phyloP scores from a whole-genome alignment of 2,113 vertebrate genomes.

The Phalacrocorax aristotelis region DNA sequence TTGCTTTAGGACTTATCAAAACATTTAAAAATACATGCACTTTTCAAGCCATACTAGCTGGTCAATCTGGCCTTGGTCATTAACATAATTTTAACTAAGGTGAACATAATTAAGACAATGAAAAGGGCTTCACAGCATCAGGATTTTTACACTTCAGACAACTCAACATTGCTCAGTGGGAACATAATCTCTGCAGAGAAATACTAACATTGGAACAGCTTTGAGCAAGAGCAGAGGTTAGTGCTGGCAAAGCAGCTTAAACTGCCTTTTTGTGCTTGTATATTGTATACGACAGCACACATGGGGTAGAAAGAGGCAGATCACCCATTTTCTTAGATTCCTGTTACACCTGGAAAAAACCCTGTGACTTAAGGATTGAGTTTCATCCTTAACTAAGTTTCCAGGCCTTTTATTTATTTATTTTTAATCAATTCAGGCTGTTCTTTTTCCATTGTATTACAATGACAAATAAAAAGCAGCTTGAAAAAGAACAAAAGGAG shows the following conservation, averaged over 20 bases:
- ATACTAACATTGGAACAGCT: fast-evolving
- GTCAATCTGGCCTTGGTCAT: neutral
- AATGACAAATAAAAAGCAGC: slow-evolving; percentile 61
- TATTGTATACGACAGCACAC: neutral
- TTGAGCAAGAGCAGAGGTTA: neutral
- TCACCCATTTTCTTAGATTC: neutral
- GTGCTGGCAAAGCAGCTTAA: neutral
- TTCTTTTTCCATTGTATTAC: slow-evolving; percentile 53
- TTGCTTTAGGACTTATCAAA: neutral
- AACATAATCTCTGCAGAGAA: neutral
- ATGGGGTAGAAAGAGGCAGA: neutral
- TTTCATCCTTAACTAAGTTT: slow-evolving; percentile 49
- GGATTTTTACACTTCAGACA: neutral
- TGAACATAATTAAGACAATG: neutral
- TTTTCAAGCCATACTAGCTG: neutral
- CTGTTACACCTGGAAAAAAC: slow-evolving; percentile 16
- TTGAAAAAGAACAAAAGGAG: slow-evolving; percentile 56
- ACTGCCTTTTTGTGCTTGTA: neutral
- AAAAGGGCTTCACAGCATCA: neutral
- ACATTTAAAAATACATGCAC: fast-evolving
- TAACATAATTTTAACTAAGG: neutral
- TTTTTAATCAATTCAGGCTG: slow-evolving; percentile 63
- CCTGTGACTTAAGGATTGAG: neutral
- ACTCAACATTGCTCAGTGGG: neutral
- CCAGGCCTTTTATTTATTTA: slow-evolving; percentile 64